These are phyloP conservation scores for Uropsilus gracilis DNA, from an alignment of 2,113 vertebrate genomes.

Conservation along the genomic window DNA sequence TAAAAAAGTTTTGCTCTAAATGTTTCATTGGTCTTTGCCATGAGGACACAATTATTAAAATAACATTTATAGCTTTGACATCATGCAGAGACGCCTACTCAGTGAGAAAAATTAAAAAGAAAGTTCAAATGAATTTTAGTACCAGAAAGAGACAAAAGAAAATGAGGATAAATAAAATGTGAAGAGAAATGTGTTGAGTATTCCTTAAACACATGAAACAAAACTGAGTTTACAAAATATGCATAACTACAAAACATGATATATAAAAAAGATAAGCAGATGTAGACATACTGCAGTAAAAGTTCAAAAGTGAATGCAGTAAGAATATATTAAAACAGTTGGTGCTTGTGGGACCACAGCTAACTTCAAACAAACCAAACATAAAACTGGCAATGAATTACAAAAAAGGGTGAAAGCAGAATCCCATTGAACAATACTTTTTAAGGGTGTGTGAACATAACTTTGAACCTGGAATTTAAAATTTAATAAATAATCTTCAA, in stretches of 20 bases:
- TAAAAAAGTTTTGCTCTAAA: neutral
- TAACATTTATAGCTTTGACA: neutral
- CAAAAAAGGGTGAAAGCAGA: neutral
- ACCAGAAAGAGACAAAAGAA: neutral
- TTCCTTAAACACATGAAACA: neutral
- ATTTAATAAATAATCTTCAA: neutral
- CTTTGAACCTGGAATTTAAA: neutral
- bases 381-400: neutral
- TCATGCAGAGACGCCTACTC: neutral
- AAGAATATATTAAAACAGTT: neutral
- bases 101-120: neutral
- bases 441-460: neutral
- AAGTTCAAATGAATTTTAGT: neutral
- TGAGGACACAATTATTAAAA: neutral
- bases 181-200: neutral
- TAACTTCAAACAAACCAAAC: neutral
- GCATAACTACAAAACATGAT: neutral
- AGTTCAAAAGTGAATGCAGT: neutral
- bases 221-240: neutral
- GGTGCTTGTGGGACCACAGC: neutral
- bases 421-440: neutral
- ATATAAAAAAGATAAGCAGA: neutral
- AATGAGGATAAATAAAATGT: neutral
- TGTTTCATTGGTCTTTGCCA: neutral
- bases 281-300: neutral